Evolutionary conservation across 2,888 invertebrate genomes (phyloP), one percentile per base, ranked within the genome.

Genomic region (Eupithecia vulgata): DNA sequence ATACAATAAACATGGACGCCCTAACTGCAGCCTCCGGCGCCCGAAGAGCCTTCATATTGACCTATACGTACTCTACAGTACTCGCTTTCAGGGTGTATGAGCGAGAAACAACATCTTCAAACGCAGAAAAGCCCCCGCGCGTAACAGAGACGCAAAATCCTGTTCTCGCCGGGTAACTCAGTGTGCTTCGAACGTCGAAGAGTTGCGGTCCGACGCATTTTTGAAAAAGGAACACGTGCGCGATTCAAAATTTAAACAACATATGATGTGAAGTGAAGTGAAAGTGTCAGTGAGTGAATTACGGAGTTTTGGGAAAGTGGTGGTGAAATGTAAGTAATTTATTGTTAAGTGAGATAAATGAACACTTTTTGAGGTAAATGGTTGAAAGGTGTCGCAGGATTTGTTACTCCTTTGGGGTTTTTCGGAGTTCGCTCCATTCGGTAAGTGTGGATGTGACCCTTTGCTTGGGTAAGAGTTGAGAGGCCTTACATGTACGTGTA

Each of bases 1-100:
- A 81, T 76, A 73, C 74, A 68, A 76, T 68, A 21, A 73, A 76
- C 75, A 81, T 88, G 86, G 88, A 73, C 86, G 91, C 90, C 91
- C 90, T 91, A 93, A 89, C 88, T 91, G 88, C 94, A 94, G 94
- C 94, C 91, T 94, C 94, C 94, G 89, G 92, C 88, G 88, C 90
- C 93, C 92, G 92, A 92, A 92, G 88, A 93, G 92, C 91, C 91
- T 92, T 93, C 91, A 94, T 94, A 94, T 94, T 94, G 94, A 94
- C 94, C 94, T 94, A 94, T 94, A 94, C 94, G 90, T 94, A 94
- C 90, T 92, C 92, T 91, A 88, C 62, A 93, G 90, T 87, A 91
- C 89, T 90, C 90, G 88, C 89, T 93, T 91, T 92, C 90, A 91
- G 90, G 85, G 80, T 81, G 92, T 82, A 87, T 61, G 86, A 93